phyloP scores from a whole-genome alignment of 2,797 vertebrate genomes.

The Triplophysa bombifrons region DNA sequence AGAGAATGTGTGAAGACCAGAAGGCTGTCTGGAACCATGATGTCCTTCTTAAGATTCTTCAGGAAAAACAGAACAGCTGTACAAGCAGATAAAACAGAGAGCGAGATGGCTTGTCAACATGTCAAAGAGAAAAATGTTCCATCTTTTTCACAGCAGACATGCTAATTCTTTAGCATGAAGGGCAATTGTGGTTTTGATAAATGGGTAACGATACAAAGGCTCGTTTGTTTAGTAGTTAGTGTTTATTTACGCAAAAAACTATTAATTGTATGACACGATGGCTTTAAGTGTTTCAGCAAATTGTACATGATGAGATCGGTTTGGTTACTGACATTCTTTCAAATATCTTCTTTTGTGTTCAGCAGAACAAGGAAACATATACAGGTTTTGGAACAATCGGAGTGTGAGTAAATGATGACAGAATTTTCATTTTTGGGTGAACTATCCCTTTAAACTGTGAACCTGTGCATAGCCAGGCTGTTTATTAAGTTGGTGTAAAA shows the following conservation, averaged over 20 bases:
- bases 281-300: neutral
- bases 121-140: constrained; percentile 33
- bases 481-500: constrained; percentile 19
- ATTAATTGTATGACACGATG: neutral
- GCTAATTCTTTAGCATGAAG: constrained; percentile 23
- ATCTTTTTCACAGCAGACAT: neutral
- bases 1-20: constrained; percentile 10
- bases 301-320: neutral
- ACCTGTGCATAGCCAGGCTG: neutral
- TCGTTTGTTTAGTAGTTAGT: constrained; percentile 18
- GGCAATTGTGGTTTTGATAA: neutral
- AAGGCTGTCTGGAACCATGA: constrained; percentile 9
- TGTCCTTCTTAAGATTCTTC: constrained; percentile 29
- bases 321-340: too few relatives aligned
- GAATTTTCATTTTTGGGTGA: too few relatives aligned
- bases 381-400: too few relatives aligned
- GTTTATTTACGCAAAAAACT: constrained; percentile 1
- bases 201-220: neutral
- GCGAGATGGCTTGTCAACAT: constrained; percentile 34
- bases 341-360: too few relatives aligned
- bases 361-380: too few relatives aligned
- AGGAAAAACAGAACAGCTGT: constrained; percentile 22
- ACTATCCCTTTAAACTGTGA: constrained; percentile 11
- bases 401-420: too few relatives aligned
- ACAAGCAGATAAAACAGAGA: constrained; percentile 23